Conservation (phyloP, 2,797 vertebrate species). For the Ptychobarbus kaznakovi region DNA sequence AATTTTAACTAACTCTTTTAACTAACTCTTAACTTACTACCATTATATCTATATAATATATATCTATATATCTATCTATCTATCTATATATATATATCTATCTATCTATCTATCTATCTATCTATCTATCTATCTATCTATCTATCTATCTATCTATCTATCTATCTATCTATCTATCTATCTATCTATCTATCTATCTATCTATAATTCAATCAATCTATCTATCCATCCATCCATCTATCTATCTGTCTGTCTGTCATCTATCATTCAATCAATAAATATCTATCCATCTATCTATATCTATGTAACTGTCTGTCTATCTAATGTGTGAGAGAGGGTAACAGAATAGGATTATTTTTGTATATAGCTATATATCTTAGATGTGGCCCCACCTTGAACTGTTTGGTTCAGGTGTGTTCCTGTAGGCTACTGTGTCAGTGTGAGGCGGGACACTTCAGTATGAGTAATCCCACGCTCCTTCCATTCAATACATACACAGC, state of each 20-base stretch:
- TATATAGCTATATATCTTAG: slow-evolving; percentile 13
- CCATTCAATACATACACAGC: slow-evolving; percentile 41
- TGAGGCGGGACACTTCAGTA: slow-evolving; percentile 43
- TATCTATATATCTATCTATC: too few species aligned
- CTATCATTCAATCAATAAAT: too few species aligned
- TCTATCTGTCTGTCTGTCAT: neutral
- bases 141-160: neutral
- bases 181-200: too few species aligned
- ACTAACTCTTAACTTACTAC: neutral
- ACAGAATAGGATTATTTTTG: slow-evolving; percentile 4
- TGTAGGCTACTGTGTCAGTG: slow-evolving; percentile 48
- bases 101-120: too few species aligned
- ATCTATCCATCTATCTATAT: neutral
- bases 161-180: neutral
- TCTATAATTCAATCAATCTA: neutral
- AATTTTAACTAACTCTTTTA: neutral
- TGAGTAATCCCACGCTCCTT: slow-evolving; percentile 27
- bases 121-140: neutral
- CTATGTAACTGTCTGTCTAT: too few species aligned
- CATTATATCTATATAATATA: too few species aligned
- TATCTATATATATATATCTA: too few species aligned
- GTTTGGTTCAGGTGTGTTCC: slow-evolving; percentile 58
- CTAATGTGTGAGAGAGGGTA: neutral
- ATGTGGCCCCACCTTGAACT: slow-evolving; percentile 58
- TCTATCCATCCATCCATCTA: neutral